Base-by-base conservation (phyloP, 2,888 invertebrate genomes). In the Crossocerus cetratus region DNA sequence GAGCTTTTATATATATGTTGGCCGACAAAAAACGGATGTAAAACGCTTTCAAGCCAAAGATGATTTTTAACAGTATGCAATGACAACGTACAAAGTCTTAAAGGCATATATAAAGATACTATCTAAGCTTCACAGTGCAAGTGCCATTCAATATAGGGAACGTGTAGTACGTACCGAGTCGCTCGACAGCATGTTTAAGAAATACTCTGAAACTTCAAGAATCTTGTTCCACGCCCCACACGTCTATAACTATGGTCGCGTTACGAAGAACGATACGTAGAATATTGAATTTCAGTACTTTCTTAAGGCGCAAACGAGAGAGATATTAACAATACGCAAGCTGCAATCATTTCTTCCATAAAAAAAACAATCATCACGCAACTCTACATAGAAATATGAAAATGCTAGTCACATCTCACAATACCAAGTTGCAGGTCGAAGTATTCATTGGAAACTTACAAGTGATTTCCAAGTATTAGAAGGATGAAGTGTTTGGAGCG, bases 11-110 rank as follows among this genome's bases (percentile, higher is more conserved):
- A 67, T 63, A 62, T 65, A 69, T 72, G 69, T 77, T 74, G 64
- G 53, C 32, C 58, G 54, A 49, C 20, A 22, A 16, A 44, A n/a
- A n/a, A n/a, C n/a, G 20, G 21, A 61, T 58, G 32, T 69, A 65
- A 69, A 71, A 73, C 61, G 74, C 80, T 82, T 79, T 65, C 53
- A 77, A 77, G 72, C 72, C 74, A 78, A 80, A 80, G 80, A 74
- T 60, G 61, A 68, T 73, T 57, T 68, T 59, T 72, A 69, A 74
- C 59, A 63, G 67, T 74, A 72, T 69, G 65, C 62, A 44, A 49
- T 20, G 67, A 64, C 63, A 67, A 77, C 72, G 80, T 82, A 80
- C 74, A 81, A 80, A 81, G 60, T 67, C 62, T 77, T 65, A 43
- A 82, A 74, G 80, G 77, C 72, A 77, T 65, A 55, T 71, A 62